Conservation (phyloP, 2,888 invertebrate genomes). For the Orchestes rusci region DNA sequence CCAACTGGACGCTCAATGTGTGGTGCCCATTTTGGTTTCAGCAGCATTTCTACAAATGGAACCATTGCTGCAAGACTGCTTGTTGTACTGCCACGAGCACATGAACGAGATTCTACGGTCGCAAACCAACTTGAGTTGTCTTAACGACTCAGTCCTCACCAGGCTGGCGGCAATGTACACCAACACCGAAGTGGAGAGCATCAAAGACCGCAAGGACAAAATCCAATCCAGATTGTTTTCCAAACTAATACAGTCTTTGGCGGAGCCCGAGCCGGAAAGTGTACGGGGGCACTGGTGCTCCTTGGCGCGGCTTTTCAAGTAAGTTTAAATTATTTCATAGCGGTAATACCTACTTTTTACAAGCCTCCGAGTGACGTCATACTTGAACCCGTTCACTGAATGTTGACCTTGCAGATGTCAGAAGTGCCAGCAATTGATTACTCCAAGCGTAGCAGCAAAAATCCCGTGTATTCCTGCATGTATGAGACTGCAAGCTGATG, state of each 20-base stretch:
- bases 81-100: slow-evolving; percentile 78
- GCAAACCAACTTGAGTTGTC: slow-evolving; percentile 78
- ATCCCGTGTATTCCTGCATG: slow-evolving; percentile 66
- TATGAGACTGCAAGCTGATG: slow-evolving; percentile 66
- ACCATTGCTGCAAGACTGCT: slow-evolving; percentile 75
- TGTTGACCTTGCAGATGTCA: too few relatives aligned
- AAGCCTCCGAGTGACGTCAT: too few relatives aligned
- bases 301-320: slow-evolving; percentile 63
- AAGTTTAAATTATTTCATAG: too few relatives aligned
- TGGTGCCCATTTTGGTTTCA: slow-evolving; percentile 87
- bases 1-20: slow-evolving; percentile 70
- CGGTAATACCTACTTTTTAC: neutral
- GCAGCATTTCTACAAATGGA: slow-evolving; percentile 95
- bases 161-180: slow-evolving; percentile 81
- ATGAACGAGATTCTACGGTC: slow-evolving; percentile 82
- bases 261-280: slow-evolving; percentile 68
- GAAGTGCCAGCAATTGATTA: slow-evolving; percentile 67
- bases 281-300: slow-evolving; percentile 75
- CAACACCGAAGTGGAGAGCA: slow-evolving; percentile 75
- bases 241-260: slow-evolving; percentile 71
- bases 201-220: slow-evolving; percentile 84
- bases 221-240: slow-evolving; percentile 78
- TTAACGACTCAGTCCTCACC: slow-evolving; percentile 70
- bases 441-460: slow-evolving; percentile 60
- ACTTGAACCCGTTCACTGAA: too few relatives aligned